phyloP scores from a whole-genome alignment of 2,888 invertebrate species.

The Drosophila sordidapex region DNA sequence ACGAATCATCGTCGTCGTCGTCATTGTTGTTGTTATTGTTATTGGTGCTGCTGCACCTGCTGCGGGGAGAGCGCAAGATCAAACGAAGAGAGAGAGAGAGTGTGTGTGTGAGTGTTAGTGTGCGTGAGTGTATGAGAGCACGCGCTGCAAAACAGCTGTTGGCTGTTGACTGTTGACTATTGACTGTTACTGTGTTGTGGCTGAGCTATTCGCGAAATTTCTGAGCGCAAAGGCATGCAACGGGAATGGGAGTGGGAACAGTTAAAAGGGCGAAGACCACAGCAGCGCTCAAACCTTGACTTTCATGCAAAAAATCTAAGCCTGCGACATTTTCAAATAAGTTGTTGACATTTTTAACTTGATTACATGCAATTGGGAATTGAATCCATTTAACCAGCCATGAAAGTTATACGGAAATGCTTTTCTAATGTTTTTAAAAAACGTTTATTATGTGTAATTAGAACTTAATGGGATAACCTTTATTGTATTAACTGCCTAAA shows the following conservation, averaged over 20 bases:
- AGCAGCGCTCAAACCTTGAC: constrained; percentile 37
- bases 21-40: constrained; percentile 18
- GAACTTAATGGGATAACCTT: neutral
- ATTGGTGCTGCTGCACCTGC: constrained; percentile 54
- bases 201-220: constrained; percentile 63
- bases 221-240: constrained; percentile 34
- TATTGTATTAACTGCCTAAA: neutral
- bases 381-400: neutral
- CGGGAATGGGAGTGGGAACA: constrained; percentile 47
- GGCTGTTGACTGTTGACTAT: constrained; percentile 39
- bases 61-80: constrained; percentile 23
- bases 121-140: constrained; percentile 12
- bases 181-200: constrained; percentile 33
- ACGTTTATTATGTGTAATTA: neutral
- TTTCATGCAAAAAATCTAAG: constrained; percentile 17
- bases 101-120: constrained; percentile 3
- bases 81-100: constrained; percentile 8
- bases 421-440: neutral
- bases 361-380: neutral
- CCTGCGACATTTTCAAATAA: constrained; percentile 2
- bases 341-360: constrained; percentile 15
- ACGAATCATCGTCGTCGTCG: constrained; percentile 30
- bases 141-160: constrained; percentile 62
- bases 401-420: neutral
- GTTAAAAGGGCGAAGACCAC: constrained; percentile 12